These are phyloP conservation scores for Oreocharis arfaki DNA, from an alignment of 2,113 vertebrate species.

Conservation along the genomic window DNA sequence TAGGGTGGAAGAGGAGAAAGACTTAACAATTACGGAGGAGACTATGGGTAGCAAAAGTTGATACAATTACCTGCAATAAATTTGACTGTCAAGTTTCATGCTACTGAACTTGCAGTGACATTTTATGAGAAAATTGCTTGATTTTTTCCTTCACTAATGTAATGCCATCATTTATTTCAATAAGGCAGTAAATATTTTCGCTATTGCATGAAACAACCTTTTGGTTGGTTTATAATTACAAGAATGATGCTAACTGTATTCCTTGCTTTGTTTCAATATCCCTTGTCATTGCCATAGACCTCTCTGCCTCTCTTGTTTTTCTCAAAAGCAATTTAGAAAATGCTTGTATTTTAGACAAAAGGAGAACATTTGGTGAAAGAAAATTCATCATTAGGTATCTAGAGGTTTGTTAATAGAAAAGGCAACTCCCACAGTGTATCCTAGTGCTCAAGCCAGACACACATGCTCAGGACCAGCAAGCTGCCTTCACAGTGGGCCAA, in stretches of 20 bases:
- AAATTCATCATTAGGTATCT: constrained; percentile 99
- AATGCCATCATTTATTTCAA: constrained; percentile 64
- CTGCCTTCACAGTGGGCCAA: constrained; percentile 96
- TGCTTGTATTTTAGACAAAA: constrained; percentile 97
- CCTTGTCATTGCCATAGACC: constrained; percentile 85
- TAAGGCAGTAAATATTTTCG: constrained; percentile 76
- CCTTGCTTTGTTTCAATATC: constrained; percentile 81
- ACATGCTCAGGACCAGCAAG: constrained; percentile 97
- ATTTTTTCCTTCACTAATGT: constrained; percentile 63
- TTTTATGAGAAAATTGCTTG: constrained; percentile 61
- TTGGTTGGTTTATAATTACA: constrained; percentile 89
- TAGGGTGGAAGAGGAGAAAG: not conserved
- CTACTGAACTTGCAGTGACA: constrained; percentile 40
- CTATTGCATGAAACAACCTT: constrained; percentile 69
- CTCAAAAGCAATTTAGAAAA: constrained; percentile 99
- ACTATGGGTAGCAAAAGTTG: constrained; percentile 41
- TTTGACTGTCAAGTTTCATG: constrained; percentile 53
- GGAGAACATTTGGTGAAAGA: constrained; percentile 99
- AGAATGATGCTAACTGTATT: constrained; percentile 87
- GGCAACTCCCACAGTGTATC: constrained; percentile 97
- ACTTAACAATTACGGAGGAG: constrained; percentile 31
- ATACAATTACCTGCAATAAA: constrained; percentile 59
- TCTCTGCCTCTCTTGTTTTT: constrained; percentile 85
- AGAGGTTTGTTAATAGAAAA: constrained; percentile 99
- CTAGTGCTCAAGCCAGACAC: constrained; percentile 95